Conservation (phyloP, 2,797 vertebrate species). For the Chaetophractus vellerosus region DNA sequence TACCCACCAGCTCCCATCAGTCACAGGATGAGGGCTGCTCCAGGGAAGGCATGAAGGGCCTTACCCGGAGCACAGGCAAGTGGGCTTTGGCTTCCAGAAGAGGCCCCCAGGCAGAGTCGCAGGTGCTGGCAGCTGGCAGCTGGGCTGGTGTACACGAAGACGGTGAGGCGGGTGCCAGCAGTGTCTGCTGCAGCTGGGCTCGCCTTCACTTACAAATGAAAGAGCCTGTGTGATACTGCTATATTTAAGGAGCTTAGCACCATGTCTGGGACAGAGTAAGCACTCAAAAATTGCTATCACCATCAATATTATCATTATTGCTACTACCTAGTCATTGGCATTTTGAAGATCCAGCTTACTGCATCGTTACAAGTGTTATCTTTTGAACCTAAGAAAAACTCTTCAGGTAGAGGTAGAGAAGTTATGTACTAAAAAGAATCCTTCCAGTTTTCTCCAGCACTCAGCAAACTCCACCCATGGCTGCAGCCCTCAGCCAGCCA, state of each 20-base stretch:
- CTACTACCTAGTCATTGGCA: neutral
- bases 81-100: neutral
- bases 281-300: neutral
- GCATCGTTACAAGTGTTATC: neutral
- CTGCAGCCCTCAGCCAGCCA: neutral
- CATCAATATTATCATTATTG: neutral
- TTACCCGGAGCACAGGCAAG: neutral
- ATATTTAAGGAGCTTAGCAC: no score
- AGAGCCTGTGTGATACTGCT: neutral
- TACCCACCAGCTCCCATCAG: neutral
- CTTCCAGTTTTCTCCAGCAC: neutral
- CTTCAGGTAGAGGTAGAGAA: neutral
- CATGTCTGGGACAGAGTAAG: neutral
- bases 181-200: accelerated
- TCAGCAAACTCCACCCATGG: neutral
- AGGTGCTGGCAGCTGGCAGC: neutral
- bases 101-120: neutral
- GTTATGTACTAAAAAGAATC: neutral
- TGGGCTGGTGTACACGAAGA: neutral
- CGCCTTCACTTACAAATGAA: neutral
- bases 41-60: accelerated
- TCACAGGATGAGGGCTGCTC: neutral
- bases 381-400: neutral
- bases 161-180: accelerated
- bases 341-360: neutral